Evolutionary conservation across 2,113 vertebrate genomes (phyloP), one percentile per base, ranked within the genome.

Genomic region (Pterocles gutturalis): DNA sequence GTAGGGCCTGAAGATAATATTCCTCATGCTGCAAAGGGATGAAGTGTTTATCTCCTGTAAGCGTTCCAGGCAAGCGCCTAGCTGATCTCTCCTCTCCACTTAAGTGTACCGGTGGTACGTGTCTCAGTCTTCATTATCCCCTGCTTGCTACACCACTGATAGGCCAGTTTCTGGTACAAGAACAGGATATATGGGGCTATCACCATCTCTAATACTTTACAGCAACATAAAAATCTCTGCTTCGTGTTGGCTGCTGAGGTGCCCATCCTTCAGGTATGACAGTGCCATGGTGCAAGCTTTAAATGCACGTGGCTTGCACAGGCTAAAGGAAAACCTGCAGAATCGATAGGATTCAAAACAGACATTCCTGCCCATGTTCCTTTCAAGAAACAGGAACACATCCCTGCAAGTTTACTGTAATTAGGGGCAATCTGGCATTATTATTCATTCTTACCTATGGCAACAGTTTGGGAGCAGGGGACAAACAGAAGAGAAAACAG

Each of bases 311-410:
- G 67, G 36, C 62, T 60, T 20, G 36, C 58, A 17, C 17, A 33
- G 51, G 51, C 60, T 85, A 13, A 57, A 75, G 70, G 28, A 38
- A 77, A 38, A 46, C 34, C 45, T 62, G 83, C 86, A 92, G 83
- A 70, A 48, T 3, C 57, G 29, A 34, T 2, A 49, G 60, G 41
- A 75, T 17, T 82, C 89, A 45, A 70, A 75, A 0, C 65, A 75
- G 73, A 53, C 45, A 2, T 5, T 21, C 17, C 67, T 88, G 83
- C 33, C 71, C 10, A 0, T 0, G 46, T 34, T 66, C 57, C 61
- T 51, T 0, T 4, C 0, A 0, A 53, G 87, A 54, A 69, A 33
- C 24, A 17, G 4, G 8, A 83, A 48, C 67, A 66, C 41, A 22
- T 24, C 78, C 38, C 1, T 46, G 31, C 5, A 28, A 24, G 60